phyloP scores from a whole-genome alignment of 1,140 invertebrate genomes.

The Bombus breviceps region DNA sequence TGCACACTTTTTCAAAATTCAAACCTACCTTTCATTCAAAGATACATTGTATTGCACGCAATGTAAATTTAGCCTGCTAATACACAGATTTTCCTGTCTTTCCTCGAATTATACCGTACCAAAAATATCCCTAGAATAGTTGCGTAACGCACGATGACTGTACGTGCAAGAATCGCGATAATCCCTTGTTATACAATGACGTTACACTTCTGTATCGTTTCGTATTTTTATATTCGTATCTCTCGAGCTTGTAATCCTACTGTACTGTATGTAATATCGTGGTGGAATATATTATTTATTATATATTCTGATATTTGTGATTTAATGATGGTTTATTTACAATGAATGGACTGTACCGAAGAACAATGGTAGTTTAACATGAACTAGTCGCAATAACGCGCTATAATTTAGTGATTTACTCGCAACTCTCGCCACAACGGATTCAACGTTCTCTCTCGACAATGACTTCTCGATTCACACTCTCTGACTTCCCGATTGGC shows the following conservation, averaged over 20 bases:
- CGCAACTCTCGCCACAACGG: too few species aligned
- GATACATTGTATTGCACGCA: slow-evolving; percentile 16
- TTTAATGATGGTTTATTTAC: too few species aligned
- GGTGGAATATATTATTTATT: too few species aligned
- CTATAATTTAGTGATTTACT: too few species aligned
- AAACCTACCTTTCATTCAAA: not conserved
- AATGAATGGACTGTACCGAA: too few species aligned
- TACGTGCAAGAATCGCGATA: not conserved
- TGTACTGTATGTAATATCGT: too few species aligned
- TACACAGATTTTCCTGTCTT: slow-evolving; percentile 27
- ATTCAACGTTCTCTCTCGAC: too few species aligned
- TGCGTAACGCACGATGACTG: slow-evolving; percentile 27
- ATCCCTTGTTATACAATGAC: not conserved
- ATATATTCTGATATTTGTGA: too few species aligned
- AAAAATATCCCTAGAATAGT: slow-evolving; percentile 40
- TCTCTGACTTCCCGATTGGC: too few species aligned
- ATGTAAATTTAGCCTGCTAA: slow-evolving; percentile 41
- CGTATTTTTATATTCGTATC: not conserved
- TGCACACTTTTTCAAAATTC: not conserved
- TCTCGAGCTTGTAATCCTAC: not conserved
- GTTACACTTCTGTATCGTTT: not conserved
- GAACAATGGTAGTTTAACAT: too few species aligned
- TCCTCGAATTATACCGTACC: slow-evolving; percentile 33
- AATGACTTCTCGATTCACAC: too few species aligned
- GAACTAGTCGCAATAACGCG: too few species aligned